A percentile compares a stretch with the other conserved stretches of the same genome.
Evolutionary conservation across 2,113 vertebrate genomes (phyloP).

Genomic region (Pogonocichla stellata): DNA sequence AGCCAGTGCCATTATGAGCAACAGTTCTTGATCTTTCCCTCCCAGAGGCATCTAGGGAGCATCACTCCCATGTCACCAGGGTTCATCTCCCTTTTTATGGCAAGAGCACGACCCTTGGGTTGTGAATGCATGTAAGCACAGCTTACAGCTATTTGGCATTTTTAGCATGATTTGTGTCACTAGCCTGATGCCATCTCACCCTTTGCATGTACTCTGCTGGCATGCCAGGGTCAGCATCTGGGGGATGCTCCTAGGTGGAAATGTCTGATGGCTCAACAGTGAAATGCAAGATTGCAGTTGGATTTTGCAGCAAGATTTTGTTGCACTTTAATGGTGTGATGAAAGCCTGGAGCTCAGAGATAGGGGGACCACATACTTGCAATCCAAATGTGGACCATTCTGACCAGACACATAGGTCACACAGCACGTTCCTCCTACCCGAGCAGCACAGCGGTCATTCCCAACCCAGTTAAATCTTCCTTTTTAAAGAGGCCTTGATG

Average conservation of each 20-base stretch:
- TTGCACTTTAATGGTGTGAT: background rate
- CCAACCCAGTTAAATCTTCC: background rate
- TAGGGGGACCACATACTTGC: background rate
- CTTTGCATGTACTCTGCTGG: background rate
- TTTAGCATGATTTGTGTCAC: slow-evolving; percentile 37
- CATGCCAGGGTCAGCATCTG: background rate
- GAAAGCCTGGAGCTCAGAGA: background rate
- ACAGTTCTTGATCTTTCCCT: slow-evolving; percentile 47
- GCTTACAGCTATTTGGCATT: slow-evolving; percentile 26
- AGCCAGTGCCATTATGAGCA: slow-evolving; percentile 19
- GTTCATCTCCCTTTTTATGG: slow-evolving; percentile 48
- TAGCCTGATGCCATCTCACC: slow-evolving; percentile 20
- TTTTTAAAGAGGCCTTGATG: slow-evolving; percentile 5
- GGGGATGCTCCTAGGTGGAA: background rate
- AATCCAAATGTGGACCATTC: background rate
- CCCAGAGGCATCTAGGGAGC: slow-evolving; percentile 47
- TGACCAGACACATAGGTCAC: background rate
- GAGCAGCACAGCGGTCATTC: accelerated
- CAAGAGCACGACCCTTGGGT: slow-evolving; percentile 14
- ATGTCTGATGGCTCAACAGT: background rate
- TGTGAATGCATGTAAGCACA: background rate
- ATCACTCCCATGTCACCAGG: background rate
- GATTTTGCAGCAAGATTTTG: background rate
- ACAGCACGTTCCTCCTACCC: background rate
- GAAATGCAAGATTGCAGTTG: background rate